Evolutionary conservation across 2,888 invertebrate genomes (phyloP).

Genomic region (Drosophila nigricruria): DNA sequence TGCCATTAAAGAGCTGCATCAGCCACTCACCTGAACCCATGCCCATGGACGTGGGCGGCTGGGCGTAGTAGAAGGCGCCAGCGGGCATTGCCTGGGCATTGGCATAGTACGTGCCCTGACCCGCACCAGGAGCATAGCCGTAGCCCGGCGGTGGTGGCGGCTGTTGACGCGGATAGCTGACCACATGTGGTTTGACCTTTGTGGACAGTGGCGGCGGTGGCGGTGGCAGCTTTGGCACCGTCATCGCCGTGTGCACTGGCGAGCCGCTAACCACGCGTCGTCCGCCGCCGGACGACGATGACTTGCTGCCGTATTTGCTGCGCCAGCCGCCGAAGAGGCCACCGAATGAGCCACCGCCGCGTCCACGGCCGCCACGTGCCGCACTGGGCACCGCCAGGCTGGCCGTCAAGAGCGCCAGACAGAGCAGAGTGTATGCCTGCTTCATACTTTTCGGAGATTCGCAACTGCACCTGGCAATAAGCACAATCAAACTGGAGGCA

Average conservation of each 20-base stretch:
- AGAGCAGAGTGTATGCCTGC: slow-evolving; percentile 38
- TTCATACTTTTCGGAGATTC: slow-evolving; percentile 46
- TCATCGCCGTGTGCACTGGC: slow-evolving; percentile 70
- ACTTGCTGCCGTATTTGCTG: slow-evolving; percentile 80
- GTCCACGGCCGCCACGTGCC: slow-evolving; percentile 80
- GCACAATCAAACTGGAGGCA: slow-evolving; percentile 55
- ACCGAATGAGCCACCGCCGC: slow-evolving; percentile 81
- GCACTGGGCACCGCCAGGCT: slow-evolving; percentile 46
- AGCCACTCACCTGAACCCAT: slow-evolving; percentile 71
- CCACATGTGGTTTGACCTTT: slow-evolving; percentile 44
- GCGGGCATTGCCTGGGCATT: slow-evolving; percentile 74
- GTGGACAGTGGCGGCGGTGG: slow-evolving; percentile 48
- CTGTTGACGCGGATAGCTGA: slow-evolving; percentile 70
- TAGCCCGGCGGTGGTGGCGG: slow-evolving; percentile 65
- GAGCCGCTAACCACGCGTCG: slow-evolving; percentile 75
- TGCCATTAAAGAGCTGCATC: neutral
- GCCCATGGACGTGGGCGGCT: slow-evolving; percentile 58
- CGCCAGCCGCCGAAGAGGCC: slow-evolving; percentile 82
- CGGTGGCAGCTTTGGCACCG: slow-evolving; percentile 64
- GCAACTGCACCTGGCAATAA: slow-evolving; percentile 59
- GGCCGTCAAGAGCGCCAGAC: slow-evolving; percentile 49
- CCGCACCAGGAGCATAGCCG: slow-evolving; percentile 35
- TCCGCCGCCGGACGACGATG: slow-evolving; percentile 66
- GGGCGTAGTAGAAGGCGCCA: slow-evolving; percentile 79
- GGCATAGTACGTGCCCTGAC: slow-evolving; percentile 68